phyloP scores from a whole-genome alignment of 2,113 vertebrate species.

The Dascyllus trimaculatus region DNA sequence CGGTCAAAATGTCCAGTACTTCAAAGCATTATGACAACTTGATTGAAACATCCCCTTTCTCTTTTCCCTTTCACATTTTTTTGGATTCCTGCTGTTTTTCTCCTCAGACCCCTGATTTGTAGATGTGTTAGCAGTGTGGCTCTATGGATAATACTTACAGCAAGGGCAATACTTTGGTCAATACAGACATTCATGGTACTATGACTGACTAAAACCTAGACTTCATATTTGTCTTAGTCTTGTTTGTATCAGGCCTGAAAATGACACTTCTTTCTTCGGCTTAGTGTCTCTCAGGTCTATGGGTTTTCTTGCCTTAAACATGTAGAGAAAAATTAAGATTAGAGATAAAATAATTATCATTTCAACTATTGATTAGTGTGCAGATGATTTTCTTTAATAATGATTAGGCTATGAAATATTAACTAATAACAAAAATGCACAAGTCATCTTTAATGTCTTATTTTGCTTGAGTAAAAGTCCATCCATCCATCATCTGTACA shows the following conservation, averaged over 20 bases:
- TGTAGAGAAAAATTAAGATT: slow-evolving; percentile 66
- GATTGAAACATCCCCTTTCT: slow-evolving; percentile 37
- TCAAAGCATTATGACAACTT: slow-evolving; percentile 62
- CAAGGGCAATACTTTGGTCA: neutral
- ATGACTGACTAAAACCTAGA: neutral
- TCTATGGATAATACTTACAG: neutral
- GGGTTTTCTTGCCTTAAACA: slow-evolving; percentile 68
- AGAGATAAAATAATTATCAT: neutral
- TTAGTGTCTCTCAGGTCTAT: slow-evolving; percentile 31
- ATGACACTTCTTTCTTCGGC: slow-evolving; percentile 15
- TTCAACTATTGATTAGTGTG: neutral
- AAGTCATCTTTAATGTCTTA: neutral
- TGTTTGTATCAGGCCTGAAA: neutral
- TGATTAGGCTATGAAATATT: neutral
- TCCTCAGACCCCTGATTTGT: neutral
- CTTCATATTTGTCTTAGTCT: neutral
- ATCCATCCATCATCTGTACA: no score
- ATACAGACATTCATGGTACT: neutral
- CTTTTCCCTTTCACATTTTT: neutral
- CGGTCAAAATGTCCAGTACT: slow-evolving; percentile 38
- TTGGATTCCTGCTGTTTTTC: slow-evolving; percentile 35
- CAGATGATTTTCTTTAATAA: neutral
- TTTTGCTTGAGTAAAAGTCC: neutral
- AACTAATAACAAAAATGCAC: neutral
- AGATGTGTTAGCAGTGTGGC: neutral